Conservation (phyloP, 1,140 invertebrate genomes). For the Fopius arisanus region DNA sequence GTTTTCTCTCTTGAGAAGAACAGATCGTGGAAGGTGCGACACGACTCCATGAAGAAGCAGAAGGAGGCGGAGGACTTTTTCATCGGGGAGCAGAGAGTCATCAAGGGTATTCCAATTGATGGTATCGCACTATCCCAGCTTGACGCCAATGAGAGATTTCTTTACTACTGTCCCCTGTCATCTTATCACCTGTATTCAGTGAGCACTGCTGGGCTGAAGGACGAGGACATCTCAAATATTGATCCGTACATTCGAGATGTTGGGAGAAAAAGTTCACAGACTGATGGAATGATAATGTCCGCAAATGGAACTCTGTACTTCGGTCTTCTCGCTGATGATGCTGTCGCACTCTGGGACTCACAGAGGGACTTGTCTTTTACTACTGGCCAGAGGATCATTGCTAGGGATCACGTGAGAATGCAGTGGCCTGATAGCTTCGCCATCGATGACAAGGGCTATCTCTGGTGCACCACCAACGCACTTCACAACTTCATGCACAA, state of each 20-base stretch:
- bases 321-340: slow-evolving; percentile 71
- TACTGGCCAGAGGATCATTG: slow-evolving; percentile 69
- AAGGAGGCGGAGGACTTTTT: slow-evolving; percentile 66
- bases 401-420: slow-evolving; percentile 70
- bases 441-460: slow-evolving; percentile 71
- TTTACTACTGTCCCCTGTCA: slow-evolving; percentile 73
- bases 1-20: slow-evolving; percentile 70
- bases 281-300: slow-evolving; percentile 77
- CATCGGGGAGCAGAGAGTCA: slow-evolving; percentile 67
- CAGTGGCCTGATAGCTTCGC: slow-evolving; percentile 78
- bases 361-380: slow-evolving; percentile 50
- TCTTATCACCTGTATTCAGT: slow-evolving; percentile 72
- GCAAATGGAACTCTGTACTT: slow-evolving; percentile 71
- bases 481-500: slow-evolving; percentile 70
- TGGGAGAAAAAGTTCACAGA: slow-evolving; percentile 71
- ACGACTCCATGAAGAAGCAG: slow-evolving; percentile 70
- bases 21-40: slow-evolving; percentile 74
- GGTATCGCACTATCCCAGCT: slow-evolving; percentile 74
- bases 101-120: slow-evolving; percentile 67
- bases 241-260: slow-evolving; percentile 64
- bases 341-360: slow-evolving; percentile 74
- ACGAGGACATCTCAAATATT: slow-evolving; percentile 53
- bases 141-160: slow-evolving; percentile 56
- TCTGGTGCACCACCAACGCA: slow-evolving; percentile 74
- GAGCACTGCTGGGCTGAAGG: slow-evolving; percentile 66